These are phyloP conservation scores for Podilymbus podiceps DNA, from an alignment of 2,113 vertebrate species.

Conservation along the genomic window DNA sequence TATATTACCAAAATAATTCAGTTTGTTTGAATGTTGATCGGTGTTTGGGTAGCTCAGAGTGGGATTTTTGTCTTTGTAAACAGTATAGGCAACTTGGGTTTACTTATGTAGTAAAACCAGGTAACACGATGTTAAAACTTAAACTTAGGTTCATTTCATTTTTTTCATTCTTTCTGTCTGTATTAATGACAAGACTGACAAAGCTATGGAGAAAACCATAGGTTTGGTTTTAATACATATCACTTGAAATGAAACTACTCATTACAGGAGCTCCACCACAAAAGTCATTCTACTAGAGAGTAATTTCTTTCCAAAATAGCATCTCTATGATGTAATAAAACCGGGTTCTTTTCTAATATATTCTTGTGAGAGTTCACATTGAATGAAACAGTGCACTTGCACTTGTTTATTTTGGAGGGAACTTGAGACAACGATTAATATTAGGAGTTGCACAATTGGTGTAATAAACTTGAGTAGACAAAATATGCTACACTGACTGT, in stretches of 20 bases:
- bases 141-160: too few species aligned
- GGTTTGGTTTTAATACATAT: neutral
- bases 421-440: neutral
- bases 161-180: neutral
- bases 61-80: neutral
- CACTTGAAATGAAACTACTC: neutral
- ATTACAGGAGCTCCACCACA: neutral
- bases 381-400: neutral
- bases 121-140: neutral
- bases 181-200: neutral
- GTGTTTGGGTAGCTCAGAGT: neutral
- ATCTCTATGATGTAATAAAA: neutral
- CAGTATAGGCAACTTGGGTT: neutral
- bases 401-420: neutral
- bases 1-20: neutral
- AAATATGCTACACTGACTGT: neutral
- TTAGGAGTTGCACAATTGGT: neutral
- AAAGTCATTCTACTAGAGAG: neutral
- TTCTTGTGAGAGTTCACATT: neutral
- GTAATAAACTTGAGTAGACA: neutral
- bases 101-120: neutral
- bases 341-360: neutral
- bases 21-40: neutral
- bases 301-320: neutral
- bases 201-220: neutral